Base-by-base conservation (phyloP, 2,797 vertebrate species). In the Pagetopsis macropterus region DNA sequence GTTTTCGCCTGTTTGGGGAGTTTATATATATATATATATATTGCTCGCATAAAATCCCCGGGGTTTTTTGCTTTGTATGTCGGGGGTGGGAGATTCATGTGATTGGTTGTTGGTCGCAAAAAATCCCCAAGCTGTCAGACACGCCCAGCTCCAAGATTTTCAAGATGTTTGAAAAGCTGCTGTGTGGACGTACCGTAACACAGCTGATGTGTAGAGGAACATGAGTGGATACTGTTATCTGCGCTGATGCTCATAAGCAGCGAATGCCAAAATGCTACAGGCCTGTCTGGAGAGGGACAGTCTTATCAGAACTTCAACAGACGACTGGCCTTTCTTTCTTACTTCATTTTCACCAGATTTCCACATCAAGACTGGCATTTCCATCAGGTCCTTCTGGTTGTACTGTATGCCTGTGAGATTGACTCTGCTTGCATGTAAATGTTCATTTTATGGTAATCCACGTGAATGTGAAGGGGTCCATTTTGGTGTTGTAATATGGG, bases 301-400 rank as follows among this genome's bases (percentile, higher is more conserved):
- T 59, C 83, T 90, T 88, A 92, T 90, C 89, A 63, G 33, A 83
- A 86, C 75, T 69, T 77, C 56, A 81, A 48, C 89, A 90, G 78
- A 68, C 14, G 49, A 81, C 76, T 72, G 76, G 43, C 55, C 51
- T 64, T 84, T 88, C 82, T 88, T 82, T 74, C 58, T 62, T 79
- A 51, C 84, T 89, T 79, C 75, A 79, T 84, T 89, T 79, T 43
- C 68, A 76, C 49, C 79, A 83, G 83, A 83, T 88, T 76, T 52
- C 55, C 69, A 81, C 82, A 87, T 88, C 65, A 77, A 61, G 75
- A 85, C 65, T 78, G 78, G 81, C 81, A 86, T 89, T 90, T 89
- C 78, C 81, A 83, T 87, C 82, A 84, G 82, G 70, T 50, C 66
- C 45, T 64, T 50, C 66, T 17, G 63, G 60, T 33, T 27, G 23